Conservation (phyloP, 2,888 invertebrate species). For the Gasteruption jaculator region DNA sequence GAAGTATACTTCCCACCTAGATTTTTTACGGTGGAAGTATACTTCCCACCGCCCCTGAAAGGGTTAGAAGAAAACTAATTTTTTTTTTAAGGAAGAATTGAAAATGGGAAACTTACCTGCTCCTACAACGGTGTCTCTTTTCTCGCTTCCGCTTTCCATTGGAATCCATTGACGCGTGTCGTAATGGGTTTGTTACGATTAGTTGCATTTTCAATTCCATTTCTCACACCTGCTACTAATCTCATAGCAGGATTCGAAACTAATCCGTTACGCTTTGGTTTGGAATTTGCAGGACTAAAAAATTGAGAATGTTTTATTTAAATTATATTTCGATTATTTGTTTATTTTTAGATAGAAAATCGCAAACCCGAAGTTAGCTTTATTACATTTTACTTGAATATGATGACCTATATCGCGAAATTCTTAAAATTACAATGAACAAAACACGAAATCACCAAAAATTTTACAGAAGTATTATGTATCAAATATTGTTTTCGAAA, state of each 20-base stretch:
- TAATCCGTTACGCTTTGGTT: slow-evolving; percentile 77
- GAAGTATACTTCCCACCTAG: no score
- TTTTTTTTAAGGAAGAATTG: not conserved
- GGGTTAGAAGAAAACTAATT: no score
- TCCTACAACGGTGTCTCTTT: slow-evolving; percentile 74
- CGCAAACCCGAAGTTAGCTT: no score
- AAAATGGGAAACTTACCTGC: slow-evolving; percentile 29
- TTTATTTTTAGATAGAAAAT: no score
- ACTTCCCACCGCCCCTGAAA: no score
- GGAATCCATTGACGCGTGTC: slow-evolving; percentile 65
- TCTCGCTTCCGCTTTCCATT: slow-evolving; percentile 61
- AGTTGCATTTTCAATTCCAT: slow-evolving; percentile 63
- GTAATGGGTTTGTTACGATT: slow-evolving; percentile 52
- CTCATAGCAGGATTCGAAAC: slow-evolving; percentile 84
- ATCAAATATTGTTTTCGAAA: no score
- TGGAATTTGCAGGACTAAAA: slow-evolving; percentile 53
- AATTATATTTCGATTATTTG: not conserved
- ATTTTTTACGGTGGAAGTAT: not conserved
- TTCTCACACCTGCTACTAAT: slow-evolving; percentile 71
- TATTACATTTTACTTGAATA: no score
- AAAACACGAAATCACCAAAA: no score
- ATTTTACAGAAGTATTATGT: no score
- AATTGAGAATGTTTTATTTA: not conserved
- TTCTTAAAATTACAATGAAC: no score
- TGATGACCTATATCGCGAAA: no score